A percentile compares a stretch with the other conserved stretches of the same genome.
These are phyloP conservation scores for fruit fly (Drosophila melanogaster) DNA, from an alignment of 1,140 invertebrate species.

Conservation along the genomic window DNA sequence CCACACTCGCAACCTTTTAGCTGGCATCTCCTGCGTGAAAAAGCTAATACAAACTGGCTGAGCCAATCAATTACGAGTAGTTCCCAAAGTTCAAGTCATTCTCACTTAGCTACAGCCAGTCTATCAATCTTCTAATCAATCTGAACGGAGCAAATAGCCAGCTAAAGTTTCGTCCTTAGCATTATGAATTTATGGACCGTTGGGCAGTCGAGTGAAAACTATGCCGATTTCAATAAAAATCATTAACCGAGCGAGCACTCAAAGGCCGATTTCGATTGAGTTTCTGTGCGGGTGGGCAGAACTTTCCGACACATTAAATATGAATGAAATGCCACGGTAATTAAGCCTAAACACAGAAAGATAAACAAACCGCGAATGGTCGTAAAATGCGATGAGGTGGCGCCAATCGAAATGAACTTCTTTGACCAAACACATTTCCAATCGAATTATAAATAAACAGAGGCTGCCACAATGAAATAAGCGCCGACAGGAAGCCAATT, in stretches of 20 bases:
- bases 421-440: constrained; percentile 46
- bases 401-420: constrained; percentile 30
- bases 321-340: constrained; percentile 57
- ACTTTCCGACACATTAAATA: constrained; percentile 65
- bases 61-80: constrained; percentile 34
- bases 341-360: constrained; percentile 34
- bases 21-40: too few relatives aligned
- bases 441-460: constrained; percentile 60
- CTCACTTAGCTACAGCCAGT: constrained; percentile 12
- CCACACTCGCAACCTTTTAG: not conserved
- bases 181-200: constrained; percentile 57
- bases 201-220: constrained; percentile 22
- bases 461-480: constrained; percentile 8
- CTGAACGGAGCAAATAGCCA: constrained; percentile 18
- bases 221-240: constrained; percentile 62
- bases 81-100: constrained; percentile 29
- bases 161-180: constrained; percentile 32
- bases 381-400: constrained; percentile 43
- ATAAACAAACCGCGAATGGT: constrained; percentile 53
- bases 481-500: constrained; percentile 30
- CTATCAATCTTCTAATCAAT: constrained; percentile 56
- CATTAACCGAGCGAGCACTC: constrained; percentile 50
- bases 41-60: not conserved
- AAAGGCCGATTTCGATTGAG: constrained; percentile 25
- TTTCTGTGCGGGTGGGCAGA: constrained; percentile 22